phyloP scores from a whole-genome alignment of 2,797 vertebrate genomes.

The Melanotaenia maccullochi region DNA sequence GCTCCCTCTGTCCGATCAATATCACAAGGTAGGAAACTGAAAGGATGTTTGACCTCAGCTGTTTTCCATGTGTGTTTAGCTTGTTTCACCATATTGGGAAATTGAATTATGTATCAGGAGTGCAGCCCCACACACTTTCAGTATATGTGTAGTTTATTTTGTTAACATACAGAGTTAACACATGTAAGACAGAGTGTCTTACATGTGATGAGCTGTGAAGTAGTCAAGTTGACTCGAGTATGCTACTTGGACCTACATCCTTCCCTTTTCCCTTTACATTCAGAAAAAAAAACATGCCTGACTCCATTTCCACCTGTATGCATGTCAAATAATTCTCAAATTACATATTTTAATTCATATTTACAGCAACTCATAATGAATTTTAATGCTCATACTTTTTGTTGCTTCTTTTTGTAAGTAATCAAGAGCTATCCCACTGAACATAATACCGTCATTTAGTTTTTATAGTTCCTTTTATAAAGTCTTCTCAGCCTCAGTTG shows the following conservation, averaged over 20 bases:
- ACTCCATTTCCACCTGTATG: conserved; percentile 19
- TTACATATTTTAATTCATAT: conserved; percentile 2
- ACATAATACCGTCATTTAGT: conserved; percentile 13
- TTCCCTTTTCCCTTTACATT: conserved; percentile 24
- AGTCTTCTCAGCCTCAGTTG: conserved; percentile 36
- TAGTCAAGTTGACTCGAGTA: conserved; percentile 35
- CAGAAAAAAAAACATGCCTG: neutral
- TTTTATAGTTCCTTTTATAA: conserved; percentile 31
- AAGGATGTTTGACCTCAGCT: conserved; percentile 48
- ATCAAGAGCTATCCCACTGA: neutral
- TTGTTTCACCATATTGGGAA: conserved; percentile 10
- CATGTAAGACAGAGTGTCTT: conserved; percentile 11
- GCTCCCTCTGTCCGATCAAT: conserved; percentile 52
- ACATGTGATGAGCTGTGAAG: conserved; percentile 20
- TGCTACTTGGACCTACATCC: conserved; percentile 54
- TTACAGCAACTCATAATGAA: neutral
- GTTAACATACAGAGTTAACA: conserved; percentile 20
- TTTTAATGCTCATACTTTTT: neutral
- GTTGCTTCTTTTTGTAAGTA: neutral
- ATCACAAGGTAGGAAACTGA: conserved; percentile 51
- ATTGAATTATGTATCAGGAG: neutral
- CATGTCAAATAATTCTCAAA: conserved; percentile 4
- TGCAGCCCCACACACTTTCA: neutral
- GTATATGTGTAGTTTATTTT: conserved; percentile 6
- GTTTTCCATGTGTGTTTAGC: conserved; percentile 32